Conservation (phyloP, 2,888 invertebrate genomes). For the Amphimallon solstitiale region DNA sequence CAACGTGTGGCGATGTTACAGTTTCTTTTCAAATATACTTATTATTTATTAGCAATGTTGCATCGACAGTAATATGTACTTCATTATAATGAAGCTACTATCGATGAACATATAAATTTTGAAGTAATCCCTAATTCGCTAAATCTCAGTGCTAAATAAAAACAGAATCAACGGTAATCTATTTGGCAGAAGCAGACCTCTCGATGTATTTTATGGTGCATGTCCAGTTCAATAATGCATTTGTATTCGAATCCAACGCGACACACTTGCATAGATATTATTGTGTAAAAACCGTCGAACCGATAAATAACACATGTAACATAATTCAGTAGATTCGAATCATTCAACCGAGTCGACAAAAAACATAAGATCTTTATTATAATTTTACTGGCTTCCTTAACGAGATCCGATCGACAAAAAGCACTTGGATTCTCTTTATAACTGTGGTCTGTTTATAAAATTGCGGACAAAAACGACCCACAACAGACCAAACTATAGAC, state of each 20-base stretch:
- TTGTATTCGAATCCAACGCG: slow-evolving; percentile 49
- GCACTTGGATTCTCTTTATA: slow-evolving; percentile 46
- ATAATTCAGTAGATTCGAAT: slow-evolving; percentile 51
- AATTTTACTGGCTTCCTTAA: slow-evolving; percentile 57
- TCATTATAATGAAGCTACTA: no score
- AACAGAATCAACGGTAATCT: not conserved
- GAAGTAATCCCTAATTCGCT: no score
- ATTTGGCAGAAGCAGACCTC: slow-evolving; percentile 57
- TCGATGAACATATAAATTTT: no score
- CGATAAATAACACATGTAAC: slow-evolving; percentile 56
- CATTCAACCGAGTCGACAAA: slow-evolving; percentile 45
- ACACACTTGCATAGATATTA: slow-evolving; percentile 51
- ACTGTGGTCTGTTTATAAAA: slow-evolving; percentile 54
- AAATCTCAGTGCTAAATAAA: slow-evolving; percentile 1
- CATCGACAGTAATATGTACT: no score
- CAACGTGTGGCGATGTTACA: no score
- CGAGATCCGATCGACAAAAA: slow-evolving; percentile 51
- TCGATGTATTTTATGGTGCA: slow-evolving; percentile 48
- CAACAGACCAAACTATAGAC: slow-evolving; percentile 51
- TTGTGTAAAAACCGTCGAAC: slow-evolving; percentile 52
- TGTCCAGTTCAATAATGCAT: slow-evolving; percentile 50
- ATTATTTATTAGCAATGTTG: no score
- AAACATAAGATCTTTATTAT: slow-evolving; percentile 59
- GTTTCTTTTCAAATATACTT: no score
- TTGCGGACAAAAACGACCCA: slow-evolving; percentile 55